These are phyloP conservation scores for Limnothrissa miodon DNA, from an alignment of 2,113 vertebrate species.

Conservation along the genomic window DNA sequence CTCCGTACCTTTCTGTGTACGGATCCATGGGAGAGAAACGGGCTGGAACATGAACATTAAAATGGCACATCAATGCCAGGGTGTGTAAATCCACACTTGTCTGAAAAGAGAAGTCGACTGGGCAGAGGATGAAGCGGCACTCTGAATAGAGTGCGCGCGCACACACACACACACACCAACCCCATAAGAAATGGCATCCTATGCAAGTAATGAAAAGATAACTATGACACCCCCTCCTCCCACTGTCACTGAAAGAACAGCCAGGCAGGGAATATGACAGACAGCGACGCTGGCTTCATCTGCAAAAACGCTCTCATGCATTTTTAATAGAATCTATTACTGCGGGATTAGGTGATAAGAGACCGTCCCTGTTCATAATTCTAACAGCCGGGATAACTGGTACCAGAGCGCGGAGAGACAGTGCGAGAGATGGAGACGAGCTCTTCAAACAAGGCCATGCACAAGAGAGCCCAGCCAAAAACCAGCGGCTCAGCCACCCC, in stretches of 20 bases:
- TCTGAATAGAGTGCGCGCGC: background rate
- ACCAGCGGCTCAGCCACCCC: conserved; percentile 25
- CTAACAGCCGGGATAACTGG: conserved; percentile 78
- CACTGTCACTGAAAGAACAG: conserved; percentile 15
- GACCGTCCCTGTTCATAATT: conserved; percentile 71
- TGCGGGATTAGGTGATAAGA: conserved; percentile 77
- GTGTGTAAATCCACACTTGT: conserved; percentile 15
- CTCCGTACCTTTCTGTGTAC: background rate
- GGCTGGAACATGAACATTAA: conserved; percentile 6
- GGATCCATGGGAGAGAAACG: background rate
- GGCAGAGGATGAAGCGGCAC: background rate
- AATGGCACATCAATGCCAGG: conserved; percentile 42
- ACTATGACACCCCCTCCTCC: conserved; percentile 27
- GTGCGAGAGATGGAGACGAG: conserved; percentile 59
- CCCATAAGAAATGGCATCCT: conserved; percentile 43
- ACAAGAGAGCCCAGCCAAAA: conserved; percentile 23
- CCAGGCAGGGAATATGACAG: conserved; percentile 41
- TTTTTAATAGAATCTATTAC: conserved; percentile 82
- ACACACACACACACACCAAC: conserved; percentile 13
- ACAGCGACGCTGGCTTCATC: conserved; percentile 46
- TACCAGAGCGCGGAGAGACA: conserved; percentile 59
- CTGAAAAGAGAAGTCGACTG: conserved; percentile 25
- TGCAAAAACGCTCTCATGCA: conserved; percentile 66
- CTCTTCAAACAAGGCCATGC: conserved; percentile 40
- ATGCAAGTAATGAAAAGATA: conserved; percentile 46